Conservation (phyloP, 2,888 invertebrate genomes). For the Epistrophe grossulariae region DNA sequence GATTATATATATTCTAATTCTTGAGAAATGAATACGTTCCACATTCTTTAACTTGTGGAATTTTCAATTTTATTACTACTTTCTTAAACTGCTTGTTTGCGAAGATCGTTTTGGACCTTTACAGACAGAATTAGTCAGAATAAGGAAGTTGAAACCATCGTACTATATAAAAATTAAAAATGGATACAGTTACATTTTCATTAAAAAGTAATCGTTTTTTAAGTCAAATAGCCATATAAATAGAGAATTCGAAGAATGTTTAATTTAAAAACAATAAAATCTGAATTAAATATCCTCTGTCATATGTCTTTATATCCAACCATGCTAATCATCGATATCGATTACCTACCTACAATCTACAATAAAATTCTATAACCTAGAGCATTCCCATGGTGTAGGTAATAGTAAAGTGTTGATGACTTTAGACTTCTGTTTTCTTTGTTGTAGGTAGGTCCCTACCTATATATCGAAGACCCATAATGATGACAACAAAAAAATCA, state of each 20-base stretch:
- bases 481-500: conserved; percentile 36
- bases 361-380: conserved; percentile 26
- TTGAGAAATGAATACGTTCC: too few species aligned
- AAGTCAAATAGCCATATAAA: not conserved
- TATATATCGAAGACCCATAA: not conserved
- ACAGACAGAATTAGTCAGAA: too few species aligned
- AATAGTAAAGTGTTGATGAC: conserved; percentile 66
- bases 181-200: too few species aligned
- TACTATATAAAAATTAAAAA: too few species aligned
- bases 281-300: not conserved
- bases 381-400: conserved; percentile 30
- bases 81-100: too few species aligned
- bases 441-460: not conserved
- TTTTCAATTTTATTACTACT: too few species aligned
- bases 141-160: too few species aligned
- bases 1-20: too few species aligned
- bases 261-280: conserved; percentile 11
- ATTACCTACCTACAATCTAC: not conserved
- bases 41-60: too few species aligned
- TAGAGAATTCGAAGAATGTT: not conserved
- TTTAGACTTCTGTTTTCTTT: conserved; percentile 67
- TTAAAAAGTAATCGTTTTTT: too few species aligned
- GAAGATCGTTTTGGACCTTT: too few species aligned
- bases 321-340: conserved; percentile 4
- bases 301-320: not conserved